A percentile compares a stretch with the other conserved stretches of the same genome.
Evolutionary conservation across 1,140 invertebrate genomes (phyloP).

Genomic region (Phocides pigmalion): DNA sequence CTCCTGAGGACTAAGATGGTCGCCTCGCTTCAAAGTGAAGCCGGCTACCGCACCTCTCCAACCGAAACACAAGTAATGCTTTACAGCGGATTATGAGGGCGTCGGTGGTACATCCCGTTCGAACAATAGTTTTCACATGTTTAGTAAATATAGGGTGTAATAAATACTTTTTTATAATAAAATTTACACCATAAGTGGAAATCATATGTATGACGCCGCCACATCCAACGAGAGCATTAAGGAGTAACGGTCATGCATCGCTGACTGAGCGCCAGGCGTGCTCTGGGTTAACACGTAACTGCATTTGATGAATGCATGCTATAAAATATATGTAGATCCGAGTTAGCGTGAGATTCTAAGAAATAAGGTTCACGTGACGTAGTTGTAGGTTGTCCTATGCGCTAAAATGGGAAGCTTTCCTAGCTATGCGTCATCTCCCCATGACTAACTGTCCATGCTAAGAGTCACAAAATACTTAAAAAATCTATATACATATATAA

Average conservation of each 20-base stretch:
- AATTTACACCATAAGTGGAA: not conserved
- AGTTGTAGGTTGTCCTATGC: not conserved
- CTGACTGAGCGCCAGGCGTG: not conserved
- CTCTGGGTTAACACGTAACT: not conserved
- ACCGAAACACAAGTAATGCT: too few relatives aligned
- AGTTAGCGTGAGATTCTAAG: not conserved
- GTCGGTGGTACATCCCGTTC: too few relatives aligned
- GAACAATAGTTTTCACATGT: not conserved
- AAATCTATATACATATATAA: too few relatives aligned
- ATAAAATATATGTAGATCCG: not conserved
- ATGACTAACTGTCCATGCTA: slow-evolving; percentile 16
- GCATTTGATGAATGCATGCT: slow-evolving; percentile 1
- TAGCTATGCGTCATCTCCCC: slow-evolving; percentile 9
- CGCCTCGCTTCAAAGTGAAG: too few relatives aligned
- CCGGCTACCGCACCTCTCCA: too few relatives aligned
- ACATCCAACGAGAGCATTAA: slow-evolving; percentile 19
- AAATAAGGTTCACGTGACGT: not conserved
- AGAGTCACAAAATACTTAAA: too few relatives aligned
- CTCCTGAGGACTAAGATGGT: too few relatives aligned
- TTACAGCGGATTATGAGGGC: too few relatives aligned
- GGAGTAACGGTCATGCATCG: slow-evolving; percentile 20
- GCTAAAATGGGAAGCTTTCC: slow-evolving; percentile 14
- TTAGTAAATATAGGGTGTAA: not conserved
- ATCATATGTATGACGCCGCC: not conserved
- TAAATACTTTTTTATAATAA: not conserved